Evolutionary conservation across 2,888 invertebrate genomes (phyloP), one percentile per base, ranked within the genome.

Genomic region (Embidobia sp.): DNA sequence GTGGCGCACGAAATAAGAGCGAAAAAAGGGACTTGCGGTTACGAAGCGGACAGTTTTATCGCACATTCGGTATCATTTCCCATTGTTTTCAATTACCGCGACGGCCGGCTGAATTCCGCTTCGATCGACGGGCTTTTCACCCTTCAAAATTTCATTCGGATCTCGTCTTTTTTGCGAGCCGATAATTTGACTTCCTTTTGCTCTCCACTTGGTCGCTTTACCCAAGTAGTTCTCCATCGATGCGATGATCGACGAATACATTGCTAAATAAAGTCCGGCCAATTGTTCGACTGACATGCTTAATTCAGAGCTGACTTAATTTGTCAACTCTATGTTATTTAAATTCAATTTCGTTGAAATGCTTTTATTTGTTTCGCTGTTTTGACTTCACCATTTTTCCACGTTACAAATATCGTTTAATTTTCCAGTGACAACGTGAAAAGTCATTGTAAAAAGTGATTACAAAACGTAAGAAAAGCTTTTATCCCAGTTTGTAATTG

Each of bases 41-140:
- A 67, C 40, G 59, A 64, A 72, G 74, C 77, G 73, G 73, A 78
- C 77, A 77, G 78, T 79, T 82, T 80, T 80, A 79, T 82, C 78
- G 80, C 77, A 76, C 78, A n/a, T n/a, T 80, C 73, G 57, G 49
- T 48, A 51, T 69, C 74, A 51, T 66, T 74, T 78, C 48, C 78
- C 79, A 82, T 82, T 82, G 82, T 82, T 80, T 81, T 79, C 78
- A 81, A 81, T 82, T 76, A 79, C 63, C 3, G 63, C 77, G 77
- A 72, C 78, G 77, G 78, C 70, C 74, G 73, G 74, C 53, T 75
- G 70, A 53, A 46, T 70, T 40, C 46, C 46, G 51, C 31, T 40
- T 66, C 63, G 61, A 70, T 64, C 61, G 31, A 46, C 29, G 57
- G 37, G 70, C 55, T 64, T 66, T 69, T 77, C 61, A 27, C 49